These are phyloP conservation scores for Phanerotoma sp. DNA, from an alignment of 2,888 invertebrate genomes.

Conservation along the genomic window DNA sequence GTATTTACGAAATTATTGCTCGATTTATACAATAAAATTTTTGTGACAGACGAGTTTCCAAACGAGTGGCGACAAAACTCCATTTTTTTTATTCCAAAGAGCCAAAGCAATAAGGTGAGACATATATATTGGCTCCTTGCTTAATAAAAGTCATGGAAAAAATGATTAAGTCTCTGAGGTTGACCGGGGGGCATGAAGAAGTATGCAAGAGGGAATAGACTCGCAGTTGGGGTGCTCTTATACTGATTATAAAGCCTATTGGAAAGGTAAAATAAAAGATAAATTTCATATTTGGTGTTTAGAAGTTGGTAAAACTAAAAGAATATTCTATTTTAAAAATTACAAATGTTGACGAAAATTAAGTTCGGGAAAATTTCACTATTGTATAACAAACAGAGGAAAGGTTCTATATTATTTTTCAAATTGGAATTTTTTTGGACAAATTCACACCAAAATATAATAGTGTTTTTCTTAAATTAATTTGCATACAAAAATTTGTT, in stretches of 20 bases:
- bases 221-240: neutral
- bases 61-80: constrained; percentile 8
- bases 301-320: constrained; percentile 12
- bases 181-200: neutral
- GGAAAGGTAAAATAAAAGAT: neutral
- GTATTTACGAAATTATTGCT: neutral
- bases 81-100: constrained; percentile 14
- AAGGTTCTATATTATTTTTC: no score
- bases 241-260: neutral
- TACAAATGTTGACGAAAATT: no score
- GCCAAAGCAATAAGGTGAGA: neutral
- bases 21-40: constrained; percentile 1
- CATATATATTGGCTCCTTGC: constrained; percentile 16
- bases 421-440: no score
- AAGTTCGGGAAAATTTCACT: no score
- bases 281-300: neutral
- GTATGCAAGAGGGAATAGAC: neutral
- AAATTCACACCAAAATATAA: no score
- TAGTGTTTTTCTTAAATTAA: no score
- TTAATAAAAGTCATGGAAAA: constrained; percentile 1
- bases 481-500: no score
- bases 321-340: neutral
- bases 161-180: neutral
- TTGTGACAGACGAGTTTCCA: neutral
- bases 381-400: no score